These are phyloP conservation scores for Vidua macroura DNA, from an alignment of 2,113 vertebrate genomes.

Conservation along the genomic window DNA sequence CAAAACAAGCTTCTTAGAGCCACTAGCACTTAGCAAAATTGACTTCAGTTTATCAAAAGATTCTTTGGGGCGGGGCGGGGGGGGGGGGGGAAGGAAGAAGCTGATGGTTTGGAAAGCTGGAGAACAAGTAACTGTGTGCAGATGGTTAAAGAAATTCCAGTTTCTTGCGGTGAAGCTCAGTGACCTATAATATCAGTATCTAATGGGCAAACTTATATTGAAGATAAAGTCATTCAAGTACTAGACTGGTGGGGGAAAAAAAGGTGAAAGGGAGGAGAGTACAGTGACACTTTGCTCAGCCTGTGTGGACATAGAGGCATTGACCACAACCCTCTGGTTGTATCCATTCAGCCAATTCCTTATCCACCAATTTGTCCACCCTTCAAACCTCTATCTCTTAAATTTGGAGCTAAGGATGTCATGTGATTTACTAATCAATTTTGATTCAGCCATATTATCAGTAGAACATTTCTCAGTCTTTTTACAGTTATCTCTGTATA, in stretches of 20 bases:
- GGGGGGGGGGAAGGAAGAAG: not conserved
- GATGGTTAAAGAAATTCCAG: not conserved
- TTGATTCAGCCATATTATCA: not conserved
- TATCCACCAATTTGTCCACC: not conserved
- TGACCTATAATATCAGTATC: not conserved
- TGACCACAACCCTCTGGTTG: not conserved
- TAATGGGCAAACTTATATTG: not conserved
- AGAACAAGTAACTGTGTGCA: not conserved
- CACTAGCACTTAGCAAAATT: constrained; percentile 69
- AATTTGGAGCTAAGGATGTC: not conserved
- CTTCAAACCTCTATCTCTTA: not conserved
- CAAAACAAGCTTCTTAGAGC: constrained; percentile 55
- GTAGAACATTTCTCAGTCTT: not conserved
- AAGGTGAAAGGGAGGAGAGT: not conserved
- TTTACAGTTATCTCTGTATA: not conserved
- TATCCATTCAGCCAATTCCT: not conserved
- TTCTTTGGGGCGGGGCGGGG: not conserved
- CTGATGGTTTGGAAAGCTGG: constrained; percentile 9
- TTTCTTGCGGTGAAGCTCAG: not conserved
- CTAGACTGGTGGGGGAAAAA: not conserved
- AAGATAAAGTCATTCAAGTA: not conserved
- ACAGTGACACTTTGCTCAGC: not conserved
- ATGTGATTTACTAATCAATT: not conserved
- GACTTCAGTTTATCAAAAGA: constrained; percentile 64
- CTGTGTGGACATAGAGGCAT: not conserved